Percentiles rank a stretch among this genome's conserved stretches.
Evolutionary conservation across 2,797 vertebrate genomes (phyloP).

Genomic region (Tragelaphus eurycerus): DNA sequence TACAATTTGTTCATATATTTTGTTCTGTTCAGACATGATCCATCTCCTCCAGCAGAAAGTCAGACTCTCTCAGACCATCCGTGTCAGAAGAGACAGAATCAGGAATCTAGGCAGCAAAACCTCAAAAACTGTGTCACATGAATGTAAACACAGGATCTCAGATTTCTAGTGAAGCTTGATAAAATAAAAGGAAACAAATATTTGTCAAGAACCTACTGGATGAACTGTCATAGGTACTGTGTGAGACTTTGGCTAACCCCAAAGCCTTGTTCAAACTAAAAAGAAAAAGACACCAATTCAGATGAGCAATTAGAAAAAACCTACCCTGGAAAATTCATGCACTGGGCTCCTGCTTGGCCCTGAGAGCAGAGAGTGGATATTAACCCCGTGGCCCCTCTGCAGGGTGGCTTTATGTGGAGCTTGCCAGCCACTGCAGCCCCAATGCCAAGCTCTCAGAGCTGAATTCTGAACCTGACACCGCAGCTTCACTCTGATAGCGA

Average conservation of each 20-base stretch:
- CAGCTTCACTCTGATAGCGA: background rate
- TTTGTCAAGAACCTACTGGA: background rate
- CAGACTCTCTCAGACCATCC: background rate
- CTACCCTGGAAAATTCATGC: background rate
- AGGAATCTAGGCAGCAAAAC: background rate
- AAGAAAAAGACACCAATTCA: background rate
- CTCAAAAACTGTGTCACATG: background rate
- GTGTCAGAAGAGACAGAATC: background rate
- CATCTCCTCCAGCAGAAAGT: background rate
- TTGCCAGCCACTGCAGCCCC: background rate
- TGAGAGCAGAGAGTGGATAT: background rate
- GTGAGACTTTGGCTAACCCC: background rate
- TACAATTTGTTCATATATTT: background rate
- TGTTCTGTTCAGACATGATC: background rate
- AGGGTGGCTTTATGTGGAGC: background rate
- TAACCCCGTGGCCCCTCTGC: background rate
- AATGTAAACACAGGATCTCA: background rate
- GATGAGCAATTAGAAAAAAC: background rate
- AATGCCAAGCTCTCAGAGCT: background rate
- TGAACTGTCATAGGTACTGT: background rate
- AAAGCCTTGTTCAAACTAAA: background rate
- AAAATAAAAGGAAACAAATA: background rate
- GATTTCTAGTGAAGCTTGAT: background rate
- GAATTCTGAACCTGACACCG: background rate
- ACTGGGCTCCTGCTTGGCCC: background rate